A percentile compares a stretch with the other conserved stretches of the same genome.
Evolutionary conservation across 1,140 invertebrate genomes (phyloP).

Genomic region (Caenorhabditis tropicalis): DNA sequence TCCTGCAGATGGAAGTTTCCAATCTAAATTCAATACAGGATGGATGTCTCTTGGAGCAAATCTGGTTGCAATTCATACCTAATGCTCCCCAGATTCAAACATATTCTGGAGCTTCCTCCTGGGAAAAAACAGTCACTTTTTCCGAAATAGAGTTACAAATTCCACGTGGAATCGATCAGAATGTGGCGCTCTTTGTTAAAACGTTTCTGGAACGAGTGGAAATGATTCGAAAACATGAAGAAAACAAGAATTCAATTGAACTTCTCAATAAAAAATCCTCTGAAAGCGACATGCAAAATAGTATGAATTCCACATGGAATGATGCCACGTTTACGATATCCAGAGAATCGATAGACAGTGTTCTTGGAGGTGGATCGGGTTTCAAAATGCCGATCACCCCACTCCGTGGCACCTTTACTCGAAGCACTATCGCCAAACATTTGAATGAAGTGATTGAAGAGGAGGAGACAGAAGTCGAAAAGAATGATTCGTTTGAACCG

Average conservation of each 20-base stretch:
- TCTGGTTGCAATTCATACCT: not conserved
- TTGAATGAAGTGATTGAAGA: constrained; percentile 6
- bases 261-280: too few species aligned
- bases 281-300: not conserved
- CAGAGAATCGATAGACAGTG: not conserved
- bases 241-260: not conserved
- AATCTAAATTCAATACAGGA: not conserved
- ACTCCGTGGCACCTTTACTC: not conserved
- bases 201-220: not conserved
- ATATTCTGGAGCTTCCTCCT: not conserved
- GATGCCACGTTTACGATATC: not conserved
- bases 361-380: too few species aligned
- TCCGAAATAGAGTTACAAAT: not conserved
- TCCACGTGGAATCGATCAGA: not conserved
- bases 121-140: not conserved
- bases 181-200: not conserved
- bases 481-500: too few species aligned
- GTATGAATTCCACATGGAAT: not conserved
- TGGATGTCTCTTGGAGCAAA: not conserved
- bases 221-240: not conserved
- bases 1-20: not conserved
- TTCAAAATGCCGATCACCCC: not conserved
- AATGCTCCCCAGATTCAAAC: not conserved
- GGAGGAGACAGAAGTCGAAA: not conserved
- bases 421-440: not conserved